Evolutionary conservation across 2,888 invertebrate genomes (phyloP).

Genomic region (Germaria angustata): DNA sequence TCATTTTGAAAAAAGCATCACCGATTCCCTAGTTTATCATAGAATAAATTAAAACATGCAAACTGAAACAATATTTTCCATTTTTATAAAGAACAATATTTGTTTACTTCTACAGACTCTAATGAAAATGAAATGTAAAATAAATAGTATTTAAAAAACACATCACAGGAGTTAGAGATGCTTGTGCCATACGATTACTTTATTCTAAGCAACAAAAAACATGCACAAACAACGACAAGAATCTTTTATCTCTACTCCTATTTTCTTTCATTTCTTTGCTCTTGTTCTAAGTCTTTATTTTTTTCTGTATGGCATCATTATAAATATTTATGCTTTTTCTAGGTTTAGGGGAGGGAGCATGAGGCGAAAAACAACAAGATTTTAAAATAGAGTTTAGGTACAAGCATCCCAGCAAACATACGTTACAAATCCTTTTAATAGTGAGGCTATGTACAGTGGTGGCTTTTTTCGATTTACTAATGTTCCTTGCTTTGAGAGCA

Average conservation of each 20-base stretch:
- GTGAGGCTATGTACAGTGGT: no score
- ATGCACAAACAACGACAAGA: not conserved
- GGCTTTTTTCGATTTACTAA: no score
- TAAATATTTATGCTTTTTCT: conserved; percentile 32
- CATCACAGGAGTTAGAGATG: conserved; percentile 1
- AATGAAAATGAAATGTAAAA: conserved; percentile 61
- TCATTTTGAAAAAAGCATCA: conserved; percentile 19
- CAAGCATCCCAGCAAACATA: not conserved
- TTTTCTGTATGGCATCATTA: conserved; percentile 5
- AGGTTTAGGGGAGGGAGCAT: not conserved
- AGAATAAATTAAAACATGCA: not conserved
- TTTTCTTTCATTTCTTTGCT: conserved; percentile 14
- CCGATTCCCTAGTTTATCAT: not conserved
- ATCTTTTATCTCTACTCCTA: conserved; percentile 9
- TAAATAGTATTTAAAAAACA: conserved; percentile 46
- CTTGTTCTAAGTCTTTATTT: not conserved
- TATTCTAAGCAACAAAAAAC: conserved; percentile 15
- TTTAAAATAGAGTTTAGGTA: conserved; percentile 8
- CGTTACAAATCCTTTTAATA: rapidly evolving
- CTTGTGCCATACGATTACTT: not conserved
- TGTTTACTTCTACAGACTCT: conserved; percentile 30
- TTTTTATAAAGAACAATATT: conserved; percentile 29
- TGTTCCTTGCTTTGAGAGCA: no score
- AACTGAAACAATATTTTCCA: not conserved
- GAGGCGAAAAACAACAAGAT: not conserved